Evolutionary conservation across 2,888 invertebrate species (phyloP).

Genomic region (Brachynemurus nebulosus): DNA sequence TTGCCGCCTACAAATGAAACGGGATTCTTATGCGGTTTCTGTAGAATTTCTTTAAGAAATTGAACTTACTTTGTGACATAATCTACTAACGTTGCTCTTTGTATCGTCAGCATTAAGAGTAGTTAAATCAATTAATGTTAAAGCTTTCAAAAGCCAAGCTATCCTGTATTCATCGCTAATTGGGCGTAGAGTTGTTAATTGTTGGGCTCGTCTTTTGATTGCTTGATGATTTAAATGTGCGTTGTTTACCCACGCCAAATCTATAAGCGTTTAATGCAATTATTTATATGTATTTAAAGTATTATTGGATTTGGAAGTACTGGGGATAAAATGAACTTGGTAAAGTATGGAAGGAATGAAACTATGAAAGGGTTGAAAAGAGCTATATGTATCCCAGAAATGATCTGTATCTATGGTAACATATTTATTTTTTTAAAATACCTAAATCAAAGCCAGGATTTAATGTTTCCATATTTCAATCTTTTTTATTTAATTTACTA

Average conservation of each 20-base stretch:
- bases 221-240: conserved; percentile 41
- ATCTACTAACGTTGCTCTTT: conserved; percentile 55
- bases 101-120: conserved; percentile 79
- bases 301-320: no score
- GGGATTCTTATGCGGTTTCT: not conserved
- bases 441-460: no score
- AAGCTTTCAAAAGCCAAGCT: conserved; percentile 66
- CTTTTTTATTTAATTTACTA: no score
- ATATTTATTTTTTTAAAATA: no score
- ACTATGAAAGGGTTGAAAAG: no score
- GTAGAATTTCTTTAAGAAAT: conserved; percentile 14
- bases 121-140: conserved; percentile 84
- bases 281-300: no score
- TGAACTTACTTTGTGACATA: conserved; percentile 79
- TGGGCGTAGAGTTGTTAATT: conserved; percentile 30
- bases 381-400: no score
- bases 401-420: no score
- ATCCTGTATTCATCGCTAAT: conserved; percentile 37
- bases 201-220: conserved; percentile 38
- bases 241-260: conserved; percentile 35
- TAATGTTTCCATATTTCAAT: no score
- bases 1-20: conserved; percentile 35
- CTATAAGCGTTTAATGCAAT: no score
- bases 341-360: no score
- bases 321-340: no score